Base-by-base conservation (phyloP, 2,797 vertebrate genomes). In the Pangasius mekongensis region DNA sequence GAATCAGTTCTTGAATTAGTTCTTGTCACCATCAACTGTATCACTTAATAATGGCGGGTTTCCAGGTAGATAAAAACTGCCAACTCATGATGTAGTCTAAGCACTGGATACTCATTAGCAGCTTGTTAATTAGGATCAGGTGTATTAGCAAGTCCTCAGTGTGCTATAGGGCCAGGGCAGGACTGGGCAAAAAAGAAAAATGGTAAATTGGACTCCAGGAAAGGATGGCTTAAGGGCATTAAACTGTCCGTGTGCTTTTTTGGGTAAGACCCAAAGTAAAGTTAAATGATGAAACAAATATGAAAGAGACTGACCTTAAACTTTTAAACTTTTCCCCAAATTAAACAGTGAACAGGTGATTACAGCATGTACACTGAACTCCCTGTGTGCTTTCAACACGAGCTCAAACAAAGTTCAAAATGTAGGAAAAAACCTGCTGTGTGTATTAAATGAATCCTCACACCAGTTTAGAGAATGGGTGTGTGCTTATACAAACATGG, bases 321-420 rank as follows among this genome's bases (percentile, higher is more conserved):
- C 88, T 22, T 58, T 81, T 83, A 27, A 87, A 89, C 78, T 88
- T 76, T 67, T 13, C 16, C 91, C 93, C 93, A 95, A 94, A 69
- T 88, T 91, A 95, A 96, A 96, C 92, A 95, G 64, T 2, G 69
- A 85, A 87, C 85, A 86, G 82, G 88, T 93, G 87, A 94, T 87
- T 84, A 80, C 52, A 22, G 87, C 78, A 91, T 90, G 91, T 62
- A 66, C 58, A 47, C 58, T 62, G 20, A 64, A 49, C 52, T 33
- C 30, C 3, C n/a, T 0, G 54, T 13, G 30, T 18, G 30, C 52
- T 36, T 22, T 80, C 36, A 18, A 18, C n/a, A 47, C 5, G 3
- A 64, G 58, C 2, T 6, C 80, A 82, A 49, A 76, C 58, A 58
- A 85, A 85, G 69, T n/a, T 85, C 22, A 85, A 22, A 74, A 58